phyloP scores from a whole-genome alignment of 2,797 vertebrate genomes.

The Okamejei kenojei region DNA sequence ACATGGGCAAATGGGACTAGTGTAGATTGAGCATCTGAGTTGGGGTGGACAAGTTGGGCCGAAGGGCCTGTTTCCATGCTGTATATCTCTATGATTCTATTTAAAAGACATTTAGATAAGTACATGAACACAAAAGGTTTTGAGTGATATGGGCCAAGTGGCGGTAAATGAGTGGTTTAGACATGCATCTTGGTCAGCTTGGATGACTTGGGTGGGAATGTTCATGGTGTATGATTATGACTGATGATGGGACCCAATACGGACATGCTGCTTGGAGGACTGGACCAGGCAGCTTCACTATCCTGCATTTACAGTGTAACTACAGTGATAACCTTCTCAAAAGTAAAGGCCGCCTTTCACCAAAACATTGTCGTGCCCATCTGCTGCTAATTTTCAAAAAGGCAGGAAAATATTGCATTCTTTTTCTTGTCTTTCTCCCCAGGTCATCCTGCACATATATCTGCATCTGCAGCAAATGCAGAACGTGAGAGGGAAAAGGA shows the following conservation, averaged over 20 bases:
- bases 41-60: too few species aligned
- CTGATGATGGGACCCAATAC: not conserved
- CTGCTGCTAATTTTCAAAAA: not conserved
- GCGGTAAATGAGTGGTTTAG: too few species aligned
- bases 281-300: not conserved
- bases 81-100: too few species aligned
- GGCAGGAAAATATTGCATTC: not conserved
- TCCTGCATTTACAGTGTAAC: not conserved
- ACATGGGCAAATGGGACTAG: too few species aligned
- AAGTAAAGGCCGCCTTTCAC: not conserved
- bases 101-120: too few species aligned
- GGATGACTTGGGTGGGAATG: too few species aligned
- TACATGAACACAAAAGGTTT: too few species aligned
- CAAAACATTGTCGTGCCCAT: not conserved
- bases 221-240: too few species aligned
- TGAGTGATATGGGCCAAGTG: too few species aligned
- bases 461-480: slow-evolving; percentile 65
- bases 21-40: too few species aligned
- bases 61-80: too few species aligned
- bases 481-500: slow-evolving; percentile 67
- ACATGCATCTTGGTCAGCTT: too few species aligned
- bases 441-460: slow-evolving; percentile 81
- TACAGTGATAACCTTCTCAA: not conserved
- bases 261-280: not conserved
- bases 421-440: slow-evolving; percentile 41